Conservation (phyloP, 2,888 invertebrate genomes). For the Ennomos fuscantarius region DNA sequence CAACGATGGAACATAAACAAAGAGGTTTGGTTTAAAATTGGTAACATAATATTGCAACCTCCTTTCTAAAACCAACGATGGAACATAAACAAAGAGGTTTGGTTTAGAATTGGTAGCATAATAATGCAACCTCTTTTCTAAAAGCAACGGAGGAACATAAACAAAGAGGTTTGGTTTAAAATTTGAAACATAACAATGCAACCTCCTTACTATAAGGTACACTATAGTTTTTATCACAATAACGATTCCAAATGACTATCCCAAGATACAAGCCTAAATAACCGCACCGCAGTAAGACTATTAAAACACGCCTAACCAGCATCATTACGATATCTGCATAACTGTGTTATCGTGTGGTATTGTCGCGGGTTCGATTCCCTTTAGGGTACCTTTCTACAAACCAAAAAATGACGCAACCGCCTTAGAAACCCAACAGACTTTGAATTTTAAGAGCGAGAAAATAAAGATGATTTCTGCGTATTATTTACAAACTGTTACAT, state of each 20-base stretch:
- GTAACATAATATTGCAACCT: neutral
- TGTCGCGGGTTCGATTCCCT: conserved; percentile 66
- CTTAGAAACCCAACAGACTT: conserved; percentile 8
- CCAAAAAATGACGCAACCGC: conserved; percentile 11
- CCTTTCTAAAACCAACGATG: no score
- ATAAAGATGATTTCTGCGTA: conserved; percentile 35
- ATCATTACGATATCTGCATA: conserved; percentile 77
- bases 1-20: no score
- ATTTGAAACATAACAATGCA: neutral
- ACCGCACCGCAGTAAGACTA: conserved; percentile 26
- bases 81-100: neutral
- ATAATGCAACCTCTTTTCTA: no score
- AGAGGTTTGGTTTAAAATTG: conserved; percentile 1
- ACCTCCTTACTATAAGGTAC: no score
- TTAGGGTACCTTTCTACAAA: conserved; percentile 45
- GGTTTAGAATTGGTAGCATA: neutral
- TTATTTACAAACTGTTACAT: conserved; percentile 15
- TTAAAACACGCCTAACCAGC: conserved; percentile 60
- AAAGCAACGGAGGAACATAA: no score
- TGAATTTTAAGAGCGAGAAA: neutral
- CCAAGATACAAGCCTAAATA: conserved; percentile 21
- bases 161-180: neutral
- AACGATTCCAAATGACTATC: conserved; percentile 13
- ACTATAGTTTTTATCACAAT: no score
- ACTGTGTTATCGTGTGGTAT: conserved; percentile 69